Percentiles rank a stretch among this genome's conserved stretches.
Conservation (phyloP, 2,797 vertebrate genomes). For the Nannoperca australis region DNA sequence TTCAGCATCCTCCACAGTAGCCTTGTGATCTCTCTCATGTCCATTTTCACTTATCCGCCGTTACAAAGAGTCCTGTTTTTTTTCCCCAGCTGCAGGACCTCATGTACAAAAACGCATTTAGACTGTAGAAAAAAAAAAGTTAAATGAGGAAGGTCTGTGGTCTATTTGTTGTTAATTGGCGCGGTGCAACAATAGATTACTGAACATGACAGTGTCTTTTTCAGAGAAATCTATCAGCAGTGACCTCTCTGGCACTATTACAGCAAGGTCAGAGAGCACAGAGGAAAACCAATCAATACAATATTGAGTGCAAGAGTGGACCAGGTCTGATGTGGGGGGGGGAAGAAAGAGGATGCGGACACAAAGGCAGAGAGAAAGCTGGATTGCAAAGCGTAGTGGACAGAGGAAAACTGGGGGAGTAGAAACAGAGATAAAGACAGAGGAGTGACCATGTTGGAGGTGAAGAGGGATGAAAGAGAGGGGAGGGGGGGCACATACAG, state of each 20-base stretch:
- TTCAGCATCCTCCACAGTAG: slow-evolving; percentile 39
- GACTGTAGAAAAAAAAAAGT: slow-evolving; percentile 32
- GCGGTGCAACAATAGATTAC: slow-evolving; percentile 79
- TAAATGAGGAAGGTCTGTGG: slow-evolving; percentile 59
- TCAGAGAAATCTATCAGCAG: slow-evolving; percentile 79
- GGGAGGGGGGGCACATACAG: neutral
- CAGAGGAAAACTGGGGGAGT: slow-evolving; percentile 1
- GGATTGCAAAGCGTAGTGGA: slow-evolving; percentile 14
- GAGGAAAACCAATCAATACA: slow-evolving; percentile 81
- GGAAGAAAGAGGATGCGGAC: slow-evolving; percentile 28
- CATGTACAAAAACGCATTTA: slow-evolving; percentile 42
- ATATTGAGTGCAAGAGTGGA: slow-evolving; percentile 73
- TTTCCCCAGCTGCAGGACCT: slow-evolving; percentile 10
- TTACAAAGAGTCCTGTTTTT: slow-evolving; percentile 32
- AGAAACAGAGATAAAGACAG: slow-evolving; percentile 5
- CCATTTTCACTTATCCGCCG: slow-evolving; percentile 24
- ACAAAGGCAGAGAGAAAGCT: slow-evolving; percentile 30
- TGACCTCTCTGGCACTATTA: slow-evolving; percentile 80
- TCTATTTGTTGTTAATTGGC: slow-evolving; percentile 80
- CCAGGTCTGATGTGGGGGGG: slow-evolving; percentile 45
- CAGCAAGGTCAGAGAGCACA: slow-evolving; percentile 84
- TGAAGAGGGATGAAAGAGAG: slow-evolving; percentile 9
- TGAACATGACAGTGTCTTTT: slow-evolving; percentile 83
- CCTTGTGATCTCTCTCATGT: slow-evolving; percentile 42
- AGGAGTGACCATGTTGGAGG: slow-evolving; percentile 6